Percentiles rank a stretch among this genome's conserved stretches.
Evolutionary conservation across 1,140 invertebrate genomes (phyloP).

Genomic region (Drosophila funebris): DNA sequence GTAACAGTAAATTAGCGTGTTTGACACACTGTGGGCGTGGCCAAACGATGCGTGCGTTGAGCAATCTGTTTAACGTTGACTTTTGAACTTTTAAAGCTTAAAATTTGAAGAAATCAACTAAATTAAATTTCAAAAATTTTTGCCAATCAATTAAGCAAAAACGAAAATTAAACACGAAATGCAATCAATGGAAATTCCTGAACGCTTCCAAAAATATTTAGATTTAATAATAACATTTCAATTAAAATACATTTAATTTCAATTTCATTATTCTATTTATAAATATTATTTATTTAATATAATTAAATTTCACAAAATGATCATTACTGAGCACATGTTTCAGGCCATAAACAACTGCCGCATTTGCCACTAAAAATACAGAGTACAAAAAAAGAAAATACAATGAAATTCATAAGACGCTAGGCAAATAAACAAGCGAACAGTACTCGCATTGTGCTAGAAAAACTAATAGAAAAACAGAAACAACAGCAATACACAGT

Average conservation of each 20-base stretch:
- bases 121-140: not conserved
- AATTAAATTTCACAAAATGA: too few relatives aligned
- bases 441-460: slow-evolving; percentile 27
- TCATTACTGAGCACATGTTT: too few relatives aligned
- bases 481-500: not conserved
- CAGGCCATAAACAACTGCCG: not conserved
- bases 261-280: not conserved
- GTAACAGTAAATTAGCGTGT: slow-evolving; percentile 82
- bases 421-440: slow-evolving; percentile 51
- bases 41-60: slow-evolving; percentile 64
- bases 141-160: not conserved
- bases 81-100: slow-evolving; percentile 61
- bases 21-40: slow-evolving; percentile 78
- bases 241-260: not conserved
- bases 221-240: not conserved
- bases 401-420: slow-evolving; percentile 26
- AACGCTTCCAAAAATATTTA: not conserved
- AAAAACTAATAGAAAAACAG: slow-evolving; percentile 39
- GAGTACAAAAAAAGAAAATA: not conserved
- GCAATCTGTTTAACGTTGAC: slow-evolving; percentile 74
- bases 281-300: too few relatives aligned
- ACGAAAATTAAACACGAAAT: not conserved
- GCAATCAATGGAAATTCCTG: not conserved
- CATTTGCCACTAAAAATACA: not conserved
- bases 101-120: not conserved